Percentiles rank a stretch among this genome's conserved stretches.
Conservation (phyloP, 1,140 invertebrate genomes). For the Drosophila mojavensis region DNA sequence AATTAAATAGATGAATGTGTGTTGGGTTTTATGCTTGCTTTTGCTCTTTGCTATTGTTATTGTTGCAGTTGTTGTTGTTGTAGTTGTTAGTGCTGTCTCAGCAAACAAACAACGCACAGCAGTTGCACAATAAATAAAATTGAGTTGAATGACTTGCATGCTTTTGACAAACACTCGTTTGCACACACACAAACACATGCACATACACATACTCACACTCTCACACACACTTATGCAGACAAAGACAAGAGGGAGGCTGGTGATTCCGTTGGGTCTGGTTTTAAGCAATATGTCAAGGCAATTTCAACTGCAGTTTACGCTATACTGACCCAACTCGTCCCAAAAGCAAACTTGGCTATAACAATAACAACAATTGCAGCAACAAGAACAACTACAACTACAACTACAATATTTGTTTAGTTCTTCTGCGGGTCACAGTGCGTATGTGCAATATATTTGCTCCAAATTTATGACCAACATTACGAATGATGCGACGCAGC, state of each 20-base stretch:
- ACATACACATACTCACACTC: neutral
- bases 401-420: constrained; percentile 52
- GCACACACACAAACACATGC: constrained; percentile 1
- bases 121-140: constrained; percentile 65
- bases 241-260: constrained; percentile 30
- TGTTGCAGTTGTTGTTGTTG: constrained; percentile 17
- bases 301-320: constrained; percentile 47
- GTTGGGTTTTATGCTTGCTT: constrained; percentile 34
- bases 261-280: constrained; percentile 31
- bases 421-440: constrained; percentile 50
- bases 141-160: constrained; percentile 68
- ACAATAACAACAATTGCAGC: constrained; percentile 19
- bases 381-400: constrained; percentile 15
- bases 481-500: constrained; percentile 49
- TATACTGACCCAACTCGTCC: constrained; percentile 39
- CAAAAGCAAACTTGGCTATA: constrained; percentile 38
- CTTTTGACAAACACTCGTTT: constrained; percentile 46
- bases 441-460: constrained; percentile 62
- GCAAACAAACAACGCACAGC: constrained; percentile 42
- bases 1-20: constrained; percentile 67
- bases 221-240: constrained; percentile 4
- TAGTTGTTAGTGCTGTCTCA: constrained; percentile 31
- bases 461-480: constrained; percentile 52
- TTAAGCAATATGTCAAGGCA: constrained; percentile 63
- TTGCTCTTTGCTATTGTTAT: constrained; percentile 8